phyloP scores from a whole-genome alignment of 1,140 invertebrate genomes.

The Drosophila auraria region DNA sequence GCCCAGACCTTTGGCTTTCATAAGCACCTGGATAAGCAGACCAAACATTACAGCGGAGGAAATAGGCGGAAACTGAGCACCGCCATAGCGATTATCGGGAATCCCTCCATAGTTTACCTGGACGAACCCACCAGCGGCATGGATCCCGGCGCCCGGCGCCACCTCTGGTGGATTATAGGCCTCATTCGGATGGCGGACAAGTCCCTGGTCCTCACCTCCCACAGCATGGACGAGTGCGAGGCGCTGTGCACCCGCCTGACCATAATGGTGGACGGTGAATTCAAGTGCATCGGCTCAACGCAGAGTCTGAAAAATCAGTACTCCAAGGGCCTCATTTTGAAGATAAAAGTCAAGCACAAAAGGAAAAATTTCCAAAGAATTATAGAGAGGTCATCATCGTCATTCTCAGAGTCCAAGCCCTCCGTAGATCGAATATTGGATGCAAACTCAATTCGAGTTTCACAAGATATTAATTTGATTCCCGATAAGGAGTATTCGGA shows the following conservation, averaged over 20 bases:
- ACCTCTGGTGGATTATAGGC: conserved; percentile 91
- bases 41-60: conserved; percentile 92
- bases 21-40: conserved; percentile 85
- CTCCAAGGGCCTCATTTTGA: conserved; percentile 88
- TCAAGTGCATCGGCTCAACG: conserved; percentile 89
- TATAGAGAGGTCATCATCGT: background rate
- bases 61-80: conserved; percentile 98
- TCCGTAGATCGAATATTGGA: no score
- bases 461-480: background rate
- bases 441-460: no score
- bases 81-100: conserved; percentile 95
- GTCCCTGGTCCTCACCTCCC: conserved; percentile 91
- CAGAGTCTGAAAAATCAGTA: conserved; percentile 90
- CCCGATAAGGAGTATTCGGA: background rate
- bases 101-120: conserved; percentile 94
- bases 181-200: conserved; percentile 88
- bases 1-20: conserved; percentile 85
- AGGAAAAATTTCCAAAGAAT: background rate
- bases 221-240: conserved; percentile 95
- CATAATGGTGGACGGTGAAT: conserved; percentile 94
- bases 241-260: conserved; percentile 93
- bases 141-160: conserved; percentile 93
- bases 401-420: background rate
- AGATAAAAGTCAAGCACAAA: conserved; percentile 48
- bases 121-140: conserved; percentile 94